Evolutionary conservation across 2,888 invertebrate species (phyloP).

Genomic region (Chesias legatella): DNA sequence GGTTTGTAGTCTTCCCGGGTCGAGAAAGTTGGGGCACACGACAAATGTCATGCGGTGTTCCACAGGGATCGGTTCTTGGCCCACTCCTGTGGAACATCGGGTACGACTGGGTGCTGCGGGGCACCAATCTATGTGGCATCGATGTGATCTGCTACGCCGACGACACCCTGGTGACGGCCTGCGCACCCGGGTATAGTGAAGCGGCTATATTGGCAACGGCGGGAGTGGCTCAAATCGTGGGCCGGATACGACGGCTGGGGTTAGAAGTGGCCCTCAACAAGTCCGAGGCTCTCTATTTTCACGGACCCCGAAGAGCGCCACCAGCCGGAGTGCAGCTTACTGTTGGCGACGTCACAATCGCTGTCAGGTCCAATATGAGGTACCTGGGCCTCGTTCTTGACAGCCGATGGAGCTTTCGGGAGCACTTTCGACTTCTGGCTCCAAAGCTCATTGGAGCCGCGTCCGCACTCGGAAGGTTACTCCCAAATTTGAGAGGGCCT

Average conservation of each 20-base stretch:
- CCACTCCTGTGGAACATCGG: slow-evolving; percentile 28
- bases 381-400: slow-evolving; percentile 18
- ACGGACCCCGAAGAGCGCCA: slow-evolving; percentile 4
- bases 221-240: slow-evolving; percentile 10
- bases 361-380: slow-evolving; percentile 2
- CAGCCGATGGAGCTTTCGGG: slow-evolving; percentile 13
- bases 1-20: too few species aligned
- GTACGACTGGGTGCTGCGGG: slow-evolving; percentile 21
- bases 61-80: slow-evolving; percentile 23
- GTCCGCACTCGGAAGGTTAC: slow-evolving; percentile 1
- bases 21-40: too few species aligned
- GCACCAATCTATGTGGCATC: slow-evolving; percentile 1
- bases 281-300: slow-evolving; percentile 12
- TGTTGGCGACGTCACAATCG: neutral
- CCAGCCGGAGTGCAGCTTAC: neutral
- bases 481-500: slow-evolving; percentile 11
- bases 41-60: slow-evolving; percentile 21
- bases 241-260: slow-evolving; percentile 12
- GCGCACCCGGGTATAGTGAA: slow-evolving; percentile 1
- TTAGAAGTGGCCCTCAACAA: slow-evolving; percentile 9
- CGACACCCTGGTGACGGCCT: slow-evolving; percentile 20
- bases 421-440: slow-evolving; percentile 6
- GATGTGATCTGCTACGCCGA: slow-evolving; percentile 24
- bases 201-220: slow-evolving; percentile 14
- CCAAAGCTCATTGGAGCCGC: slow-evolving; percentile 8